phyloP scores from a whole-genome alignment of 2,888 invertebrate species.

The Mythimna loreyi region DNA sequence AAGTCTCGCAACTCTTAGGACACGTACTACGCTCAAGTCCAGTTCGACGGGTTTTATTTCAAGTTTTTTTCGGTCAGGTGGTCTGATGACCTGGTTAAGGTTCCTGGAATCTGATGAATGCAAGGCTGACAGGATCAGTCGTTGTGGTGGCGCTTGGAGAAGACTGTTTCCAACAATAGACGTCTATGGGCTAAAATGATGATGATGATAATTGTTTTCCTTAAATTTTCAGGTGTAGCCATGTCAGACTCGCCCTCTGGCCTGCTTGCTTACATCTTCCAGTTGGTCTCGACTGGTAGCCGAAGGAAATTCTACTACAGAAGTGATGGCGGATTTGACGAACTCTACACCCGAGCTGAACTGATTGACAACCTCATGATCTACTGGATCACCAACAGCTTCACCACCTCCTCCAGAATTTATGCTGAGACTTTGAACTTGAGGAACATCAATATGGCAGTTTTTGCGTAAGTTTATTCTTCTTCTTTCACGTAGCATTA shows the following conservation, averaged over 20 bases:
- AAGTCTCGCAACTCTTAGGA: too few relatives aligned
- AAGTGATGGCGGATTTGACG: constrained; percentile 91
- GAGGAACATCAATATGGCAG: constrained; percentile 55
- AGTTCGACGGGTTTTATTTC: too few relatives aligned
- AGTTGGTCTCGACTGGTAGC: constrained; percentile 95
- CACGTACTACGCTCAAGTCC: too few relatives aligned
- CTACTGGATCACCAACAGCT: constrained; percentile 93
- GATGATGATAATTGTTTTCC: too few relatives aligned
- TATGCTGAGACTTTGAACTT: constrained; percentile 91
- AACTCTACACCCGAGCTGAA: constrained; percentile 91
- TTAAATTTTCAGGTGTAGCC: constrained; percentile 89
- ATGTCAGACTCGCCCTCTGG: constrained; percentile 94
- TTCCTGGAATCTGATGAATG: too few relatives aligned
- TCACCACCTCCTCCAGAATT: constrained; percentile 91
- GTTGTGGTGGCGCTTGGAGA: too few relatives aligned
- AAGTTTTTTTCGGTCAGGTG: too few relatives aligned
- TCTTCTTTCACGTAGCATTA: neutral
- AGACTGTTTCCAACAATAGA: too few relatives aligned
- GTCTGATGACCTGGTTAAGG: too few relatives aligned
- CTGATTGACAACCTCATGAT: constrained; percentile 92
- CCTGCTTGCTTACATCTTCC: constrained; percentile 94
- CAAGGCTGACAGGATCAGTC: too few relatives aligned
- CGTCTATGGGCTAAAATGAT: too few relatives aligned
- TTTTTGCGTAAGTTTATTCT: constrained; percentile 74
- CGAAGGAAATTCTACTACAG: constrained; percentile 70